A percentile compares a stretch with the other conserved stretches of the same genome.
phyloP scores from a whole-genome alignment of 2,113 vertebrate genomes.

The Eubucco bourcierii region DNA sequence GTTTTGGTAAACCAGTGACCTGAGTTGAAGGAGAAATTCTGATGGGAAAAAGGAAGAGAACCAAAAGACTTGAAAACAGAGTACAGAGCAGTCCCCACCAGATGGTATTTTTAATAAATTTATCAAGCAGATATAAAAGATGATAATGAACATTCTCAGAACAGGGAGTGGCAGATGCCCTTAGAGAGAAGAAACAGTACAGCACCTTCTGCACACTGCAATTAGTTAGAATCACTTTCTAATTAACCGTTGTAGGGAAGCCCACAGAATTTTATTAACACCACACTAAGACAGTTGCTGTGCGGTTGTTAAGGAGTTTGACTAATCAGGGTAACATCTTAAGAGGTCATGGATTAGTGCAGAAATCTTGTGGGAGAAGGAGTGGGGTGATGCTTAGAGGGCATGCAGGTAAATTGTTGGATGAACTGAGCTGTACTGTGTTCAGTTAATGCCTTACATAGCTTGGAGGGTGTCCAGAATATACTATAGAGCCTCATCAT shows the following conservation, averaged over 20 bases:
- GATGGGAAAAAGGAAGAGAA: constrained; percentile 39
- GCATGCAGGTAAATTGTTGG: neutral
- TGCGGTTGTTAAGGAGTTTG: neutral
- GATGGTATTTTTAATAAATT: constrained; percentile 80
- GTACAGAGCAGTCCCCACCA: constrained; percentile 63
- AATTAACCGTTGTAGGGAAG: constrained; percentile 9
- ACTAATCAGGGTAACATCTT: neutral
- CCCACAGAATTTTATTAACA: neutral
- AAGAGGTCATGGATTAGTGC: neutral
- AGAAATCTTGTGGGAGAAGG: neutral
- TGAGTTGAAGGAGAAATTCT: constrained; percentile 71
- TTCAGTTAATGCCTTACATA: neutral
- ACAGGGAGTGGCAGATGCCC: constrained; percentile 47
- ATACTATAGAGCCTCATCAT: neutral
- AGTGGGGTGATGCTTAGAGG: neutral
- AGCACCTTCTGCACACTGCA: constrained; percentile 20
- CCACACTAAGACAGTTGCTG: neutral
- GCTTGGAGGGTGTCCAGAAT: neutral
- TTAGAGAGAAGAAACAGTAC: constrained; percentile 21
- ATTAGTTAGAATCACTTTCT: constrained; percentile 44
- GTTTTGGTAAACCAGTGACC: constrained; percentile 71
- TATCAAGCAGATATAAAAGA: constrained; percentile 68
- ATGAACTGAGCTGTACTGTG: neutral
- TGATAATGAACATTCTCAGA: constrained; percentile 68
- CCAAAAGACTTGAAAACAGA: constrained; percentile 39